Evolutionary conservation across 2,797 vertebrate genomes (phyloP), one percentile per base, ranked within the genome.

Genomic region (Acestrorhynchus altus): DNA sequence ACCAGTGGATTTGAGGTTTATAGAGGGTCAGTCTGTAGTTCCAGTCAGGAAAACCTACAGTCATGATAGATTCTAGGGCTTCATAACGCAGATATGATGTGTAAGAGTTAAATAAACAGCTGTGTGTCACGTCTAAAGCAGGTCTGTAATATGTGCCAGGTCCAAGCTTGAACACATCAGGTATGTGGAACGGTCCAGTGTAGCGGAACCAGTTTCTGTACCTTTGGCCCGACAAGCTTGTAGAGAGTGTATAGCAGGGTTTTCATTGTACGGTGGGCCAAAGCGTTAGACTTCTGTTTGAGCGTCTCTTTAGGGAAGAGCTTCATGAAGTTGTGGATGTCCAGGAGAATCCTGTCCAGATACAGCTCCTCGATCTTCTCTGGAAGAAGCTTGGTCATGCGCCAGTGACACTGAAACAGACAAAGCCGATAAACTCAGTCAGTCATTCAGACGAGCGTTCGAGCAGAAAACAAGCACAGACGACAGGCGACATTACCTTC

Each of bases 281-380:
- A 92, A n/a, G 98, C 96, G 15, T 94, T 96, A 89, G 98, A 97
- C 22, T 96, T 95, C 64, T 98, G 96, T 85, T 98, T 98, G 26
- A 98, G 91, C 81, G 96, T 97, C 84, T 99, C 97, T 91, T 96
- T 98, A 74, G 98, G 97, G 83, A 98, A 98, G 75, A 97, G 94
- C 83, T 96, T 98, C 97, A 99, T 97, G 87, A 99, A 98, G 88
- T 96, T 95, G 86, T 99, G 97, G 56, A 98, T 95, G 40, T 99
- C 97, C 79, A 99, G 89, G 4, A 99, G 89, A 87, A 99, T 96
- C 31, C 95, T 93, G 86, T 99, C 98, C 84, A 99, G 90, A 83
- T 99, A 98, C 82, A 99, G 94, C 81, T 76, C 95, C 82, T 98
- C 93, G 80, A 99, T 96, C 72, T 93, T 96, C 83, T 96, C 95